These are phyloP conservation scores for Ramphastos sulfuratus DNA, from an alignment of 2,113 vertebrate genomes.

Conservation along the genomic window DNA sequence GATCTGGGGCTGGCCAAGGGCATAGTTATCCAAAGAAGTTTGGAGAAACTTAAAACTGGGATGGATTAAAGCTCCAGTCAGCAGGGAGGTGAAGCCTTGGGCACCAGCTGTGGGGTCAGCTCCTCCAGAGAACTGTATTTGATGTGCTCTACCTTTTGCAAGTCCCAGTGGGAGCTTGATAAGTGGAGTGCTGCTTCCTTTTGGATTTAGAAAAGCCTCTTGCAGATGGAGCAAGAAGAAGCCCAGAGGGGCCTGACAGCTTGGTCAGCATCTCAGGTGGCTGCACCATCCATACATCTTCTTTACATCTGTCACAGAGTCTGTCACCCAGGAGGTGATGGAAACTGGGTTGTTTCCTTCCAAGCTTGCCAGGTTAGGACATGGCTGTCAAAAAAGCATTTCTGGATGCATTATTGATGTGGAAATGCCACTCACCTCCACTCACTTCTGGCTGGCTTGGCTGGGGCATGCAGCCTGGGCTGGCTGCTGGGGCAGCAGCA, in stretches of 20 bases:
- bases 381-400: background rate
- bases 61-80: background rate
- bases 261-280: conserved; percentile 3
- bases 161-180: background rate
- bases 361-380: accelerated
- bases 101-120: background rate
- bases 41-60: background rate
- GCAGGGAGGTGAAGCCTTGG: background rate
- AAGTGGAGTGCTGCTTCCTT: background rate
- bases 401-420: background rate
- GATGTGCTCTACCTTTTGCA: background rate
- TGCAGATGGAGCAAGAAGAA: background rate
- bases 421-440: background rate
- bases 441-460: background rate
- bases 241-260: background rate
- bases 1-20: background rate
- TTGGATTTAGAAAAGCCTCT: background rate
- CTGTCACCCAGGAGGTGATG: background rate
- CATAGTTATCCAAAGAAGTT: background rate
- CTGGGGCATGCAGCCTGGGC: background rate
- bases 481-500: background rate
- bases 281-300: background rate
- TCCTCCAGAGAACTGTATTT: background rate
- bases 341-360: accelerated
- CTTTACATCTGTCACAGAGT: background rate